A percentile compares a stretch with the other conserved stretches of the same genome.
Conservation (phyloP, 2,888 invertebrate species). For the Ferdinandea cuprea region DNA sequence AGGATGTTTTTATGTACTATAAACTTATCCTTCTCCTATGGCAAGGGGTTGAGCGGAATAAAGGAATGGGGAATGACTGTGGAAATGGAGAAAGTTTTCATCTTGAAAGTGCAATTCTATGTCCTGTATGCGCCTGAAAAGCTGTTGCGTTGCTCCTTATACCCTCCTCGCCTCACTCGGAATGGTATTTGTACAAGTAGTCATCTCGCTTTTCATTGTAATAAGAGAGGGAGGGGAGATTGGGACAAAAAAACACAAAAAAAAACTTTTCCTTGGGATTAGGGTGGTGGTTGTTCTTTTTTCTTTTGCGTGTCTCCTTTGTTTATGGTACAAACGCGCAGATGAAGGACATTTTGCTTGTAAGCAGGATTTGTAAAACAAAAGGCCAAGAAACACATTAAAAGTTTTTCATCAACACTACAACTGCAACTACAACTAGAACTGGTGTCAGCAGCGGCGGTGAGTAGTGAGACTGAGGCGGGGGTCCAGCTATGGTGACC, state of each 20-base stretch:
- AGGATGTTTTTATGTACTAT: slow-evolving; percentile 62
- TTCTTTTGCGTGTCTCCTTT: slow-evolving; percentile 6
- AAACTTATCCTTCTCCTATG: slow-evolving; percentile 40
- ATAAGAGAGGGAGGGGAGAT: too few species aligned
- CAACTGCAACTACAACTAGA: too few species aligned
- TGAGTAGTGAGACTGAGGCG: slow-evolving; percentile 15
- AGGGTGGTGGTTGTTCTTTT: neutral
- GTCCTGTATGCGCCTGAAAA: slow-evolving; percentile 42
- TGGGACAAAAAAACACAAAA: too few species aligned
- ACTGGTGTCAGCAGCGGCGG: slow-evolving; percentile 1
- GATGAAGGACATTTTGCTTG: slow-evolving; percentile 35
- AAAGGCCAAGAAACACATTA: slow-evolving; percentile 60
- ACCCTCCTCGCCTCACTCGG: neutral
- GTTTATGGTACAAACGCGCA: slow-evolving; percentile 32
- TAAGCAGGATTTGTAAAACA: slow-evolving; percentile 38
- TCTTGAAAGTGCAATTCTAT: slow-evolving; percentile 61
- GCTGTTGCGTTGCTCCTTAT: slow-evolving; percentile 48
- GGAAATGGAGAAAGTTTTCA: slow-evolving; percentile 58
- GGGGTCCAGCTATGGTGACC: slow-evolving; percentile 21
- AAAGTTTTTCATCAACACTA: slow-evolving; percentile 43
- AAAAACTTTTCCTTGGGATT: slow-evolving; percentile 36
- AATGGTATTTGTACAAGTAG: slow-evolving; percentile 37
- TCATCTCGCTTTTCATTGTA: slow-evolving; percentile 26
- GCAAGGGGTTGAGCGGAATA: neutral
- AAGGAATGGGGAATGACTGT: neutral